Base-by-base conservation (phyloP, 2,797 vertebrate species). In the Acanthiza pusilla region DNA sequence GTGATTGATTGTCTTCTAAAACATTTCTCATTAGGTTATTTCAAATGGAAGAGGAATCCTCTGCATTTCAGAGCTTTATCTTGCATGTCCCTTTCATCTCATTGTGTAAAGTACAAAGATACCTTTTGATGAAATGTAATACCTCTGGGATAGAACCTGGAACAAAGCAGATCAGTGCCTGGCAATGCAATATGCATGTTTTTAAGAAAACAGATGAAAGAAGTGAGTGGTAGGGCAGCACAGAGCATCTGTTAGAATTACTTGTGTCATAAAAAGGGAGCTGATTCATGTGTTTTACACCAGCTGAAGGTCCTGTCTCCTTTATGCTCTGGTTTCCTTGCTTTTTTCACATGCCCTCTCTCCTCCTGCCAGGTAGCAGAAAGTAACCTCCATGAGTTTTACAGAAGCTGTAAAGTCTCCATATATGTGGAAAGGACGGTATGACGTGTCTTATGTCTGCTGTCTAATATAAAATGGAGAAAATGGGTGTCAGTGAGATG, bases 391-490 rank as follows among this genome's bases (percentile, higher is more conserved):
- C 13, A 5, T 0, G 2, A 61, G 51, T 63, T 93, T 43, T 43
- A 61, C 11, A 48, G 51, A 54, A 77, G 16, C 53, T 50, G 43
- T 19, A 21, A 81, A 55, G 43, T 68, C 34, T 10, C 10, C n/a
- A 7, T 60, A 23, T 21, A 1, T 10, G 13, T 67, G 54, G 20
- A 18, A 55, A 70, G 38, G 43, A 38, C 19, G 58, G 29, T 18
- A 6, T 29, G 50, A 20, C 0, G 0, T 63, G 13, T 23, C 45
- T 75, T 42, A 21, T 3, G 9, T n/a, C 57, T 70, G 30, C 29
- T 50, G 11, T 20, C 11, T 40, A 26, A 19, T 0, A 1, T 11
- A 13, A 25, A 74, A 70, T 30, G 27, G 27, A 75, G 62, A 42
- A 62, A 40, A 34, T 0, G 51, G 7, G 29, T 62, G 57, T 29